Percentiles rank a stretch among this genome's conserved stretches.
Conservation (phyloP, 2,797 vertebrate species). For the Sardinella longiceps region DNA sequence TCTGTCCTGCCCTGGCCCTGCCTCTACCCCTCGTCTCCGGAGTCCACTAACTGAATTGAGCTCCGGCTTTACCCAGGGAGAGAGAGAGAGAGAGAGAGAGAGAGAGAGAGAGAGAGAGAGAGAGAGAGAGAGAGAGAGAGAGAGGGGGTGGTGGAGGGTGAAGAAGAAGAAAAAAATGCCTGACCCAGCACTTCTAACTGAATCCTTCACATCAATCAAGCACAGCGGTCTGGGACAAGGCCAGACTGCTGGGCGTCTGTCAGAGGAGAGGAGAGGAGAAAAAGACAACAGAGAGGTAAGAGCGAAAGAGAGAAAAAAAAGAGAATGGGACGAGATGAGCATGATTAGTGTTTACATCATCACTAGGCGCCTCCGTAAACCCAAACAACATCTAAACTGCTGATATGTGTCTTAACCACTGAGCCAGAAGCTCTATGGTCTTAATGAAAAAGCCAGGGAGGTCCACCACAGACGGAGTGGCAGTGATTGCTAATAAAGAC, state of each 20-base stretch:
- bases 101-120: slow-evolving; percentile 36
- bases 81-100: slow-evolving; percentile 30
- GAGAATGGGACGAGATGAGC: background rate
- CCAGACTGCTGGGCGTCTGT: background rate
- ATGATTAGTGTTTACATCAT: background rate
- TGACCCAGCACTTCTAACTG: background rate
- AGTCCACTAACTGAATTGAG: background rate
- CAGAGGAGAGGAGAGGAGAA: background rate
- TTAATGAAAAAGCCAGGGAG: background rate
- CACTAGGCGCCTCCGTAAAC: background rate
- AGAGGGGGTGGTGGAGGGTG: background rate
- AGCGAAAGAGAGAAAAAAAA: background rate
- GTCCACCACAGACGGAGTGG: background rate
- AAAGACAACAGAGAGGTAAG: background rate
- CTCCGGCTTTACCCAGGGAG: background rate
- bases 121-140: slow-evolving; percentile 23
- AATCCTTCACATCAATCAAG: background rate
- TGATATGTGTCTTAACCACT: background rate
- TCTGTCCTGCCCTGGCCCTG: slow-evolving; percentile 7
- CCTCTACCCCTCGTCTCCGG: background rate
- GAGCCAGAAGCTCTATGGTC: too few species aligned
- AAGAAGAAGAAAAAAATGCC: background rate
- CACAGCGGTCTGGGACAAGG: background rate
- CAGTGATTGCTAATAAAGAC: background rate
- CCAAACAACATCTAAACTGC: background rate